Percentiles rank a stretch among this genome's conserved stretches.
phyloP scores from a whole-genome alignment of 1,140 invertebrate species.

The Drosophila ohnishii region DNA sequence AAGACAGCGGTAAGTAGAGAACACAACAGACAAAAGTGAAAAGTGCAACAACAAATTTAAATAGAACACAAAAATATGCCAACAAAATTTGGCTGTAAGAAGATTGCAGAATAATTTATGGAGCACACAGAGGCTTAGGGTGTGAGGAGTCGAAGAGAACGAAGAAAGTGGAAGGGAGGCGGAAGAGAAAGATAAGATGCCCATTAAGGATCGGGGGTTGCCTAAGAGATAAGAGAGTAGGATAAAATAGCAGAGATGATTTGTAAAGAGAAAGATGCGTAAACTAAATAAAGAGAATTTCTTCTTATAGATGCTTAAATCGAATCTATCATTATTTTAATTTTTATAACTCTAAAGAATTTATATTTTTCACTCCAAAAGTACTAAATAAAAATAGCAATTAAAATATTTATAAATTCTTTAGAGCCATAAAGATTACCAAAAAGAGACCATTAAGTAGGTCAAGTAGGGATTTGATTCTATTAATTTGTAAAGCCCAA shows the following conservation, averaged over 20 bases:
- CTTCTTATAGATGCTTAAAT: no score
- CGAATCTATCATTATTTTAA: no score
- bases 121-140: no score
- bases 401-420: no score
- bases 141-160: neutral
- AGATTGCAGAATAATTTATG: constrained; percentile 7
- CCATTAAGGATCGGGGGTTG: no score
- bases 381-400: no score
- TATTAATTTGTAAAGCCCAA: neutral
- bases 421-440: no score
- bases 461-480: neutral
- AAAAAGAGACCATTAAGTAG: neutral
- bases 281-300: no score
- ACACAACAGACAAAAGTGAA: constrained; percentile 6
- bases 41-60: constrained; percentile 3
- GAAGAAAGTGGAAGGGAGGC: neutral
- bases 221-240: neutral
- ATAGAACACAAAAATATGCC: no score
- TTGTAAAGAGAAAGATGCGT: neutral
- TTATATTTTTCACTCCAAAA: no score
- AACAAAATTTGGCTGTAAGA: neutral
- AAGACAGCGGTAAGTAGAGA: constrained; percentile 29
- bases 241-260: neutral
- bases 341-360: no score
- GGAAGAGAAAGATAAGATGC: neutral